These are phyloP conservation scores for Gadopsis marmoratus DNA, from an alignment of 2,797 vertebrate genomes.

Conservation along the genomic window DNA sequence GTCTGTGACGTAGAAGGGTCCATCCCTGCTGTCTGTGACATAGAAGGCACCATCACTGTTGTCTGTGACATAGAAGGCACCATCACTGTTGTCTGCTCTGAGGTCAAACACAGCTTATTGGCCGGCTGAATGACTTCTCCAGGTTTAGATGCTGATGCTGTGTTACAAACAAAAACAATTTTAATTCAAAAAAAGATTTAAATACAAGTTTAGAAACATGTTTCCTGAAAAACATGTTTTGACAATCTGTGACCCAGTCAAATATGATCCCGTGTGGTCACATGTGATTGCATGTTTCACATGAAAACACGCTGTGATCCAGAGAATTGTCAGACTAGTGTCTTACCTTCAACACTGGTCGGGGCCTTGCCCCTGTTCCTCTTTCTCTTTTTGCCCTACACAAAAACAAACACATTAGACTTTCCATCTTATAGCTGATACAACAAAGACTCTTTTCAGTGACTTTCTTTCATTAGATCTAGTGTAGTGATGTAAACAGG, in stretches of 20 bases:
- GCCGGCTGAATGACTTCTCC: not conserved
- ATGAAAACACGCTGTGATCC: not conserved
- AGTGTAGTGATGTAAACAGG: not conserved
- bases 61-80: not conserved
- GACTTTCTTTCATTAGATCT: not conserved
- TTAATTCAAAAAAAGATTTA: not conserved
- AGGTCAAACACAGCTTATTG: not conserved
- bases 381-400: constrained; percentile 1
- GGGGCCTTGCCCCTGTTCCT: not conserved
- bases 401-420: not conserved
- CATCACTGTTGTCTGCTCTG: not conserved
- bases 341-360: not conserved
- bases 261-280: not conserved
- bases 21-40: not conserved
- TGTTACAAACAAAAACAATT: not conserved
- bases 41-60: too few relatives aligned
- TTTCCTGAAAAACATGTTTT: not conserved
- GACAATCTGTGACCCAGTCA: not conserved
- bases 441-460: not conserved
- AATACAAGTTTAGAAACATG: not conserved
- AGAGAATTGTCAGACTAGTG: not conserved
- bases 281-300: not conserved
- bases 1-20: not conserved
- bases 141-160: not conserved
- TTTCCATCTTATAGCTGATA: not conserved